Percentiles rank a stretch among this genome's conserved stretches.
phyloP scores from a whole-genome alignment of 2,888 invertebrate species.

The Erebia aethiops region DNA sequence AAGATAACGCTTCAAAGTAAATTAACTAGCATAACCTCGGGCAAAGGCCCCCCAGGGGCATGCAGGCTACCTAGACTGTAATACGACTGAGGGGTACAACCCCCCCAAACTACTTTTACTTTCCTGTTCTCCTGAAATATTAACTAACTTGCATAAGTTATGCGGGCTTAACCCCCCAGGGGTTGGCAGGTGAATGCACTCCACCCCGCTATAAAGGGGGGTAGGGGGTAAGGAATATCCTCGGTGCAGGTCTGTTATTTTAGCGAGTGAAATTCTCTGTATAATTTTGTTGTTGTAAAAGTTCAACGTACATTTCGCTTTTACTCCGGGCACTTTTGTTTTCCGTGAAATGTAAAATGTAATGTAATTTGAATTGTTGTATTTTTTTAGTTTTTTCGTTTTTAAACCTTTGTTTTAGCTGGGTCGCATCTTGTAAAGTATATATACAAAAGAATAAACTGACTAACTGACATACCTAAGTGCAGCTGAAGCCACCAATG shows the following conservation, averaged over 20 bases:
- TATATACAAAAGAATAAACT: too few species aligned
- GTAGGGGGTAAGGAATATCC: slow-evolving; percentile 24
- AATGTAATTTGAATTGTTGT: slow-evolving; percentile 1
- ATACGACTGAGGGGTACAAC: slow-evolving; percentile 25
- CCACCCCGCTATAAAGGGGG: slow-evolving; percentile 38
- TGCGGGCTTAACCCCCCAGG: slow-evolving; percentile 43
- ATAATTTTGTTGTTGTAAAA: slow-evolving; percentile 35
- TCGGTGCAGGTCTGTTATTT: slow-evolving; percentile 46
- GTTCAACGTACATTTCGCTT: slow-evolving; percentile 47
- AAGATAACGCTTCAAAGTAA: slow-evolving; percentile 34
- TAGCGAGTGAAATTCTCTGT: slow-evolving; percentile 43
- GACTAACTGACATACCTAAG: too few species aligned
- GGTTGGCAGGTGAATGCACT: slow-evolving; percentile 64
- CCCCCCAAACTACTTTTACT: slow-evolving; percentile 63
- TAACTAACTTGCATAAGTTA: slow-evolving; percentile 78
- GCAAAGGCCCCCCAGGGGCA: slow-evolving; percentile 32
- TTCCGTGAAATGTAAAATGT: slow-evolving; percentile 3
- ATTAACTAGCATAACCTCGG: slow-evolving; percentile 35
- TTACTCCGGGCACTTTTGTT: slow-evolving; percentile 20
- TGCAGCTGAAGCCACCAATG: too few species aligned
- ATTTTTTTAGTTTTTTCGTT: too few species aligned
- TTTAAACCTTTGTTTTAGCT: too few species aligned
- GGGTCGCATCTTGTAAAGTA: too few species aligned
- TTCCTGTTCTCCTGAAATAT: slow-evolving; percentile 72
- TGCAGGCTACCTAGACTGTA: slow-evolving; percentile 41